A percentile compares a stretch with the other conserved stretches of the same genome.
Conservation (phyloP, 2,797 vertebrate species). For the Thaleichthys pacificus region DNA sequence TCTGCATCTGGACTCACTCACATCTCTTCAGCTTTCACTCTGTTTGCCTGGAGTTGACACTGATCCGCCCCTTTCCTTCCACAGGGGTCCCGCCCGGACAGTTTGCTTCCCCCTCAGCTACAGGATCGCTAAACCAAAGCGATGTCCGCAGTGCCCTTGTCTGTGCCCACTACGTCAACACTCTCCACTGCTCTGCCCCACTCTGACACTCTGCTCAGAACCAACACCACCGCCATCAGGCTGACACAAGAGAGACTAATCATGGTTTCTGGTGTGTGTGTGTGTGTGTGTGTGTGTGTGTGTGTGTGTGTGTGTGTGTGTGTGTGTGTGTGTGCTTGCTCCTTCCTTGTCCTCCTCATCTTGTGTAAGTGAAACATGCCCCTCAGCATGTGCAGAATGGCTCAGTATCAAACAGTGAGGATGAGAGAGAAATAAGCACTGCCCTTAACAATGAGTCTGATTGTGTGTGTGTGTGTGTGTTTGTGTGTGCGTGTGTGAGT, state of each 20-base stretch:
- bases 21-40: constrained; percentile 52
- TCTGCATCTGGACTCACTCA: constrained; percentile 43
- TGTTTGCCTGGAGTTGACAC: constrained; percentile 12
- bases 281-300: constrained; percentile 41
- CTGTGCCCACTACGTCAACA: too few relatives aligned
- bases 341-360: constrained; percentile 27
- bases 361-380: constrained; percentile 19
- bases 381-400: constrained; percentile 17
- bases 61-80: constrained; percentile 33
- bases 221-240: constrained; percentile 55
- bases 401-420: constrained; percentile 3
- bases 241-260: constrained; percentile 66
- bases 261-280: constrained; percentile 54
- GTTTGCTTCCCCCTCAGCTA: constrained; percentile 39
- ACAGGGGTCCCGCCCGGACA: constrained; percentile 42
- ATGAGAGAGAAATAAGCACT: not conserved
- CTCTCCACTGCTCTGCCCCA: too few relatives aligned
- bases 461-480: constrained; percentile 5
- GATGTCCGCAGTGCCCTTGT: constrained; percentile 51
- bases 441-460: not conserved
- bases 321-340: constrained; percentile 43
- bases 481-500: too few relatives aligned
- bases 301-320: constrained; percentile 52
- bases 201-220: constrained; percentile 59
- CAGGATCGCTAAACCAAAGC: constrained; percentile 57